These are phyloP conservation scores for Dascillus cervinus DNA, from an alignment of 2,888 invertebrate species.

Conservation along the genomic window DNA sequence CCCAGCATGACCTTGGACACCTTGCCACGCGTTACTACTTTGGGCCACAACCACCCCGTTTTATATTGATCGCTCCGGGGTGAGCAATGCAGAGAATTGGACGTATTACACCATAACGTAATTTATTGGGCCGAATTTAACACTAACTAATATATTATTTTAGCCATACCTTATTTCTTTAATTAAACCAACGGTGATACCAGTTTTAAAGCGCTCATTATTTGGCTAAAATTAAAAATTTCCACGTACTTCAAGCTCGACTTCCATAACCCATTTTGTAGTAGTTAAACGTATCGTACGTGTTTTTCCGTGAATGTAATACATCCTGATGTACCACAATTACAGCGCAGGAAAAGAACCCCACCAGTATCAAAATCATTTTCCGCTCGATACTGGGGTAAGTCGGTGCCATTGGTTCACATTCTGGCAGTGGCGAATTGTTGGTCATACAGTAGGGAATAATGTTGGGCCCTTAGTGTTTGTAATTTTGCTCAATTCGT, in stretches of 20 bases:
- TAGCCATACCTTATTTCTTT: no score
- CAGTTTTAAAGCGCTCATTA: no score
- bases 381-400: constrained; percentile 42
- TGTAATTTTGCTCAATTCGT: constrained; percentile 26
- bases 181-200: no score
- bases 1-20: constrained; percentile 8
- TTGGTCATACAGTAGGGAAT: constrained; percentile 29
- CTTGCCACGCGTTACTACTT: constrained; percentile 5
- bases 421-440: constrained; percentile 26
- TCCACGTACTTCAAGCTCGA: no score
- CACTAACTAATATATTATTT: no score
- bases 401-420: constrained; percentile 34
- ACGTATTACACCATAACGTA: constrained; percentile 15
- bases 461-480: constrained; percentile 31
- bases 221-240: no score
- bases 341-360: constrained; percentile 16
- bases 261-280: no score
- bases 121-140: no score
- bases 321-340: constrained; percentile 12
- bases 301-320: constrained; percentile 9
- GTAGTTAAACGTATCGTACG: no score
- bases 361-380: constrained; percentile 33
- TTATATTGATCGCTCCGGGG: constrained; percentile 15
- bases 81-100: constrained; percentile 6
- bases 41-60: constrained; percentile 11